Evolutionary conservation across 2,888 invertebrate genomes (phyloP).

Genomic region (Iselma pallidipennis): DNA sequence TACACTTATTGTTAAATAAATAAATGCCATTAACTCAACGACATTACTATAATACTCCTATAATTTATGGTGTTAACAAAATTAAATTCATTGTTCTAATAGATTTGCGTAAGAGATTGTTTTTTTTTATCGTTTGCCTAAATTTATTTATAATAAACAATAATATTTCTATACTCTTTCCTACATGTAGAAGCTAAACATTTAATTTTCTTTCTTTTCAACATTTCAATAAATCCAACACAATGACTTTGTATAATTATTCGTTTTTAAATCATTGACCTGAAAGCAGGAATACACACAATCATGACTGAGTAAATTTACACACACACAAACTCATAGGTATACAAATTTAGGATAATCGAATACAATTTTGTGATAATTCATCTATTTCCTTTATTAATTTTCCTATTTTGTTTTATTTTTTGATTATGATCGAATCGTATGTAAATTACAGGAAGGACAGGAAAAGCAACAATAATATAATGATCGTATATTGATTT

Average conservation of each 20-base stretch:
- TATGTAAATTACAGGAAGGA: not conserved
- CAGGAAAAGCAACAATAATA: no score
- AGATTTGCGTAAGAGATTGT: no score
- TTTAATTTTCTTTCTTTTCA: not conserved
- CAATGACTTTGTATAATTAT: not conserved
- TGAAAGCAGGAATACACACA: not conserved
- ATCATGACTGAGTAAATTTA: not conserved
- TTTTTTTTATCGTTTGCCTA: no score
- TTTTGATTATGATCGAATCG: not conserved
- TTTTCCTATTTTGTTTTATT: not conserved
- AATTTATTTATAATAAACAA: no score
- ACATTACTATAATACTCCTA: no score
- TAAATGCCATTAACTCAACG: no score
- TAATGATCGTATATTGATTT: no score
- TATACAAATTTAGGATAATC: not conserved
- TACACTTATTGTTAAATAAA: no score
- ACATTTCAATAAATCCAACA: not conserved
- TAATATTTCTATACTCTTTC: no score
- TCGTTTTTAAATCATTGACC: not conserved
- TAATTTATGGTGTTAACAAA: no score
- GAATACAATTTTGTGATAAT: not conserved
- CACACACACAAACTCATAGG: not conserved
- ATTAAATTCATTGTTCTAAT: no score
- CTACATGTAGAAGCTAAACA: no score
- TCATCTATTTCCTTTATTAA: not conserved